A percentile compares a stretch with the other conserved stretches of the same genome.
Evolutionary conservation across 2,797 vertebrate genomes (phyloP).

Genomic region (Pseudomugil tenellus): DNA sequence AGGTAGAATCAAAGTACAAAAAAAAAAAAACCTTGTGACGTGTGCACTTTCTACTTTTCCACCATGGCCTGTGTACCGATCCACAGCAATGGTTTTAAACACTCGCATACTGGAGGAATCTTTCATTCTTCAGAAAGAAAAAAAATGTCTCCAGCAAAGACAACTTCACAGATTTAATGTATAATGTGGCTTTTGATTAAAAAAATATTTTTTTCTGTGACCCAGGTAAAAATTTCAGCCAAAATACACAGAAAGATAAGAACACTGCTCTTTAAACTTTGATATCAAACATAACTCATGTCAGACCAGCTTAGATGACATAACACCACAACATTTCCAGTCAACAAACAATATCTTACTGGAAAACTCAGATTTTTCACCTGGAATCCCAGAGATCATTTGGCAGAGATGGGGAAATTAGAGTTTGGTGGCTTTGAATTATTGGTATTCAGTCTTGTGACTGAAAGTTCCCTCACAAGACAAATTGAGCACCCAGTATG

Average conservation of each 20-base stretch:
- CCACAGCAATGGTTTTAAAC: background rate
- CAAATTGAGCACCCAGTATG: background rate
- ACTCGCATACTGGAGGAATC: background rate
- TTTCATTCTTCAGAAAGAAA: background rate
- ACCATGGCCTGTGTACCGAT: background rate
- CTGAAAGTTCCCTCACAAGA: background rate
- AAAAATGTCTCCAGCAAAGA: background rate
- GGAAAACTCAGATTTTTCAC: background rate
- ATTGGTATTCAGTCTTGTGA: slow-evolving; percentile 27
- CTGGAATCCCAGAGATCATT: background rate
- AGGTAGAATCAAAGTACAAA: no score
- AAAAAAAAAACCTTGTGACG: no score
- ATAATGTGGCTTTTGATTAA: no score
- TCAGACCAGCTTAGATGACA: background rate
- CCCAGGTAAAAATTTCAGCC: background rate
- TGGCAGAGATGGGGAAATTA: background rate
- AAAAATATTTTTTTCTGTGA: background rate
- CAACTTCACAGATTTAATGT: background rate
- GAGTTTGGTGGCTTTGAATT: background rate
- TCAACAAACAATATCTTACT: background rate
- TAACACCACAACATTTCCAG: background rate
- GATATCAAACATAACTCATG: background rate
- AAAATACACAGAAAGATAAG: background rate
- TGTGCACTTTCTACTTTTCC: no score
- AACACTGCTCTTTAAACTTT: background rate